These are phyloP conservation scores for Pseudomyrmex flavicornis DNA, from an alignment of 1,140 invertebrate genomes.

Conservation along the genomic window DNA sequence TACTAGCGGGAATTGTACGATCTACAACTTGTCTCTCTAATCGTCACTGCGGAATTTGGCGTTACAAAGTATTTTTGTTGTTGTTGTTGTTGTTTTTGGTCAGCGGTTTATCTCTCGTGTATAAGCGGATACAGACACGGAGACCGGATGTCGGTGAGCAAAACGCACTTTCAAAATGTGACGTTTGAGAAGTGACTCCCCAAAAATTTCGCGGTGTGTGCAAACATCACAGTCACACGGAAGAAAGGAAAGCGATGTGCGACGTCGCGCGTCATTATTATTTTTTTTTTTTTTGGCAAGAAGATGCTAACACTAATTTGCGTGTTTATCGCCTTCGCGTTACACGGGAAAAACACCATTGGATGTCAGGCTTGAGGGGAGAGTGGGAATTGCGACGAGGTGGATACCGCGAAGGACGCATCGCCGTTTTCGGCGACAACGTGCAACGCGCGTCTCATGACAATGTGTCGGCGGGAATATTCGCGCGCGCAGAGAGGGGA, in stretches of 20 bases:
- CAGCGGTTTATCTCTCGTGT: conserved; percentile 46
- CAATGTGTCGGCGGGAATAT: neutral
- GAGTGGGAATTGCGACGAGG: conserved; percentile 13
- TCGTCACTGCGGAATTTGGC: conserved; percentile 7
- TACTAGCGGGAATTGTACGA: neutral
- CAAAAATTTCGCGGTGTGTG: conserved; percentile 42
- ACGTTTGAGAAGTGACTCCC: conserved; percentile 20
- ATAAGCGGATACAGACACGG: conserved; percentile 4
- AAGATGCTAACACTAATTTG: neutral
- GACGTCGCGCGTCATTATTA: neutral
- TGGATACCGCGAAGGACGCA: neutral
- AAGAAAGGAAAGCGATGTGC: conserved; percentile 16
- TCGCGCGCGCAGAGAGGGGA: neutral
- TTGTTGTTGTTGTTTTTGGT: neutral
- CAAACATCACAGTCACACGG: conserved; percentile 54
- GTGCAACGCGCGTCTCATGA: neutral
- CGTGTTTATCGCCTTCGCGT: conserved; percentile 45
- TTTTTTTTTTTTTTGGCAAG: neutral
- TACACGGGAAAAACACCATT: conserved; percentile 60
- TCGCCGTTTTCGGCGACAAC: neutral
- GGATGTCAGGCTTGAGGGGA: conserved; percentile 16
- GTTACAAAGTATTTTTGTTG: conserved; percentile 9
- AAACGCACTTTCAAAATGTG: conserved; percentile 42
- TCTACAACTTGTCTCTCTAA: neutral
- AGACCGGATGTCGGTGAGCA: neutral